phyloP scores from a whole-genome alignment of 1,140 invertebrate genomes.

The Aleiodes sp. region DNA sequence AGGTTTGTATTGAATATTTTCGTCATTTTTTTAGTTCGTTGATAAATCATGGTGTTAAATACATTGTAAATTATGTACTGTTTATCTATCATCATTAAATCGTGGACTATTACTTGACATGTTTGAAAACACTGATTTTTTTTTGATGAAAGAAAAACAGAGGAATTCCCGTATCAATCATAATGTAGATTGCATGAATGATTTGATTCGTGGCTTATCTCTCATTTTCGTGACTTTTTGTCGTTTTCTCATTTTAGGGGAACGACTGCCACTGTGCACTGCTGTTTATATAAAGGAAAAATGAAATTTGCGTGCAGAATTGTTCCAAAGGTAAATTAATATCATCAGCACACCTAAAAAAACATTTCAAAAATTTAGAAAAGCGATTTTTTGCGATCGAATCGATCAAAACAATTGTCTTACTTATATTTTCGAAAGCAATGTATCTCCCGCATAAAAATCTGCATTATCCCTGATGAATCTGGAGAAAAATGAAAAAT shows the following conservation, averaged over 20 bases:
- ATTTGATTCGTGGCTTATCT: too few species aligned
- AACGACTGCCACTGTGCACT: constrained; percentile 49
- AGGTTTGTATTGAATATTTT: constrained; percentile 44
- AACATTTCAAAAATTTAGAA: background rate
- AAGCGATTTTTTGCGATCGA: background rate
- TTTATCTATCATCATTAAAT: too few species aligned
- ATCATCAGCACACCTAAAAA: too few species aligned
- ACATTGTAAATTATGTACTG: background rate
- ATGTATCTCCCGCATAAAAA: too few species aligned
- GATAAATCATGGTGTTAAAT: background rate
- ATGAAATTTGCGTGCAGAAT: constrained; percentile 54
- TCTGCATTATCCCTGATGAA: too few species aligned
- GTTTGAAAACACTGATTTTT: background rate
- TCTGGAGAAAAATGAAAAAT: too few species aligned
- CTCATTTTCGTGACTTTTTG: background rate
- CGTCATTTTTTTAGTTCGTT: too few species aligned
- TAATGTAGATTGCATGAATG: too few species aligned
- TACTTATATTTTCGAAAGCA: background rate
- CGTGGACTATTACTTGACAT: background rate
- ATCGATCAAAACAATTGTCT: background rate
- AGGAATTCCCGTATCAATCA: background rate
- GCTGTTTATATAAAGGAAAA: constrained; percentile 49
- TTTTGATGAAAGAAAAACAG: constrained; percentile 19
- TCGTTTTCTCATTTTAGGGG: constrained; percentile 43
- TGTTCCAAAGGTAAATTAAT: constrained; percentile 48